A percentile compares a stretch with the other conserved stretches of the same genome.
These are phyloP conservation scores for Arion vulgaris DNA, from an alignment of 1,140 invertebrate species.

Conservation along the genomic window DNA sequence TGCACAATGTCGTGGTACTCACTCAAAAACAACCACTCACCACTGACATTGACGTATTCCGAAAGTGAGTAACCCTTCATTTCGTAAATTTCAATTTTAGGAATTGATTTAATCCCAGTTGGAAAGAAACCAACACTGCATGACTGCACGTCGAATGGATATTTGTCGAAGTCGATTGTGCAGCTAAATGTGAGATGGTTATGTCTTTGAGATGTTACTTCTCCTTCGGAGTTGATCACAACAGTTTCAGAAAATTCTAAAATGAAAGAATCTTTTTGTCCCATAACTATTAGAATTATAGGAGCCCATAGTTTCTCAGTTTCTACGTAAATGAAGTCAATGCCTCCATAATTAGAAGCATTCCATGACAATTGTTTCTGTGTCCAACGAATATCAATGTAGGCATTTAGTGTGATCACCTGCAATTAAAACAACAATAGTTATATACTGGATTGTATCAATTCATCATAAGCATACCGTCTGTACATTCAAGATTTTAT, in stretches of 20 bases:
- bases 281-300: conserved; percentile 75
- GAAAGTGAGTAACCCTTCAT: not conserved
- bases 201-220: conserved; percentile 52
- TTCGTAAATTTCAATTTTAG: not conserved
- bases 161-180: conserved; percentile 40
- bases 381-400: conserved; percentile 65
- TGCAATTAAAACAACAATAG: conserved; percentile 32
- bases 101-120: not conserved
- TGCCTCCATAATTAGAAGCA: conserved; percentile 70
- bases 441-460: no score
- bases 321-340: conserved; percentile 72
- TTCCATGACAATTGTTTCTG: conserved; percentile 74
- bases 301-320: conserved; percentile 74
- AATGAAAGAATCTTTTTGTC: conserved; percentile 26
- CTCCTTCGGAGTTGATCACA: conserved; percentile 2
- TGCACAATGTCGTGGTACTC: not conserved
- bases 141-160: conserved; percentile 45
- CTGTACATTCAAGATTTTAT: no score
- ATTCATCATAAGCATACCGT: no score
- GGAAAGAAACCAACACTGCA: conserved; percentile 30
- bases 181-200: conserved; percentile 35
- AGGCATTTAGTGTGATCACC: conserved; percentile 39
- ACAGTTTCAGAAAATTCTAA: conserved; percentile 19
- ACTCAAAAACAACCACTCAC: not conserved
- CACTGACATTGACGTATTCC: conserved; percentile 2